Percentiles rank a stretch among this genome's conserved stretches.
Evolutionary conservation across 2,113 vertebrate species (phyloP).

Genomic region (Uropsilus gracilis): DNA sequence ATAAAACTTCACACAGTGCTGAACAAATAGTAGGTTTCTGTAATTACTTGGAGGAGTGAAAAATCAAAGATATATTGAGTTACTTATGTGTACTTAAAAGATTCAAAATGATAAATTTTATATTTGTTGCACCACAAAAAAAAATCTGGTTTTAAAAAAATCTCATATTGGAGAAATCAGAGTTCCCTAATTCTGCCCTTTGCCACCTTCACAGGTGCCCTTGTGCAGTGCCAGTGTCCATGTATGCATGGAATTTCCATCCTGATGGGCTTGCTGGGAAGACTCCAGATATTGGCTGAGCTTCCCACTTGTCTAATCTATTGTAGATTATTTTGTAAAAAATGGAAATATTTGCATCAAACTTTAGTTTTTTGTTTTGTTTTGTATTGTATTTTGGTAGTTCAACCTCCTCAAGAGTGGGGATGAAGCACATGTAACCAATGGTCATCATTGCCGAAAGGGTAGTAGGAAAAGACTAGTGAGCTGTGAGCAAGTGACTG

Average conservation of each 20-base stretch:
- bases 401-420: too few species aligned
- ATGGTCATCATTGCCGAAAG: neutral
- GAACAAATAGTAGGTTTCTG: neutral
- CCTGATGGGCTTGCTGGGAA: neutral
- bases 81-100: neutral
- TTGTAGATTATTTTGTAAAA: neutral
- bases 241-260: neutral
- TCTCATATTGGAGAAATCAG: neutral
- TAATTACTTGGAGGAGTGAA: neutral
- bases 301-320: neutral
- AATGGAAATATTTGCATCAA: neutral
- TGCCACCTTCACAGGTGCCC: too few species aligned
- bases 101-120: neutral
- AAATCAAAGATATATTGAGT: neutral
- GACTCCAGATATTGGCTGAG: neutral
- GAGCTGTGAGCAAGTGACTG: neutral
- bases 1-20: neutral
- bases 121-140: neutral
- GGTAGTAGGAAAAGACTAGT: neutral
- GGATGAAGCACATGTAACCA: neutral
- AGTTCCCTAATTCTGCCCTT: neutral
- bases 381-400: too few species aligned
- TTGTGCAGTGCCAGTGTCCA: neutral
- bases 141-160: neutral
- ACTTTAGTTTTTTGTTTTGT: neutral